These are phyloP conservation scores for Acanthisitta chloris DNA, from an alignment of 2,113 vertebrate species.

Conservation along the genomic window DNA sequence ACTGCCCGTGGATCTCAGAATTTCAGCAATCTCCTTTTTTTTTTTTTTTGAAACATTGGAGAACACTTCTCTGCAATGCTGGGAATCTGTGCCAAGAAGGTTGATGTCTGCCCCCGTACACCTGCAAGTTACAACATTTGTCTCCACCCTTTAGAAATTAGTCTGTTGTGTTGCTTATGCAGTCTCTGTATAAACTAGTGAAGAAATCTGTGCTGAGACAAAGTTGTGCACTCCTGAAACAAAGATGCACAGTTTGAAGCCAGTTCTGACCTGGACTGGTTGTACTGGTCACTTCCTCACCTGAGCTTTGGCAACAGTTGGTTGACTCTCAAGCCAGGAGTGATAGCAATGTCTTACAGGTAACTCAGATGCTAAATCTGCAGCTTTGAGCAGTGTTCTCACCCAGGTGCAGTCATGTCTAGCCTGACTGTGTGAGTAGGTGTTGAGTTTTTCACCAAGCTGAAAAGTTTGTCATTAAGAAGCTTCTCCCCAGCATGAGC, in stretches of 20 bases:
- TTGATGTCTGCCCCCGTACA: fast-evolving
- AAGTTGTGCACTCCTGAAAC: neutral
- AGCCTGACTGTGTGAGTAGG: fast-evolving
- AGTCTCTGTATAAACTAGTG: neutral
- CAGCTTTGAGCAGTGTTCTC: neutral
- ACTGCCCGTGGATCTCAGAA: neutral
- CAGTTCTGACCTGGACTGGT: neutral
- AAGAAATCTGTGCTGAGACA: neutral
- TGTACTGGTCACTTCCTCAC: neutral
- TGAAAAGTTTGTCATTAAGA: neutral
- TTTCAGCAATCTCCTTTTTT: neutral
- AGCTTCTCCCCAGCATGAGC: neutral
- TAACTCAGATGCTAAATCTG: neutral
- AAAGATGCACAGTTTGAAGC: fast-evolving
- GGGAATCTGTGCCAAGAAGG: no score
- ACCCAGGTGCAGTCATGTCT: fast-evolving
- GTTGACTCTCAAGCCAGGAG: neutral
- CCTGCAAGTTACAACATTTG: neutral
- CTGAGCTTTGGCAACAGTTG: no score
- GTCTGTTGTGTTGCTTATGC: neutral
- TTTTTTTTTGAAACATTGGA: neutral
- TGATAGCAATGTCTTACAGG: neutral
- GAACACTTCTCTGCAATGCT: neutral
- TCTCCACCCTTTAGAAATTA: no score
- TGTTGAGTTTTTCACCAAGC: fast-evolving